Conservation (phyloP, 1,140 invertebrate species). For the Coptotermes formosanus region DNA sequence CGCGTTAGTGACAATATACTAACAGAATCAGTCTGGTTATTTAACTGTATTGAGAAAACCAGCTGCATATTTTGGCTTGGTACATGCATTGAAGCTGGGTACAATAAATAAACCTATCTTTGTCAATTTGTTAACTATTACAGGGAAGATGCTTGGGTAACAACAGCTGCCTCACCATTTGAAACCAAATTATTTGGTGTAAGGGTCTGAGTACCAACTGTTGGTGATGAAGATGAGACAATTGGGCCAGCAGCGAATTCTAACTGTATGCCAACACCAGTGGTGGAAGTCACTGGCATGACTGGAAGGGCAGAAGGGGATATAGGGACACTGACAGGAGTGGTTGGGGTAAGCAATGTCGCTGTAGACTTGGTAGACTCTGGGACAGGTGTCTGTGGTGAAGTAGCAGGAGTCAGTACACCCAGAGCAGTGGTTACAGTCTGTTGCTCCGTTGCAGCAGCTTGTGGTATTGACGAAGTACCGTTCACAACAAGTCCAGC, state of each 20-base stretch:
- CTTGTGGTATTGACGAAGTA: constrained; percentile 5
- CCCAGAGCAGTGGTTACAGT: constrained; percentile 45
- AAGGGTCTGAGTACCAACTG: neutral
- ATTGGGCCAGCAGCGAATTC: neutral
- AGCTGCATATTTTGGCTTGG: neutral
- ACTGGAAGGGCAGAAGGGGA: neutral
- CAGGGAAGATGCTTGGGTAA: neutral
- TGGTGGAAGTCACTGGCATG: neutral
- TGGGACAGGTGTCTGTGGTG: constrained; percentile 41
- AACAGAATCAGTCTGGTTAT: no score
- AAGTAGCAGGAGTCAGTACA: constrained; percentile 54
- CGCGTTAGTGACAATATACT: no score
- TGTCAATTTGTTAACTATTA: neutral
- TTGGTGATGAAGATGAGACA: neutral
- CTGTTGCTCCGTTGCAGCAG: constrained; percentile 43
- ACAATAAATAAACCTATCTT: neutral
- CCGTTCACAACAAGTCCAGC: constrained; percentile 1
- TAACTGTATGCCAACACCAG: neutral
- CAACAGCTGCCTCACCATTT: neutral
- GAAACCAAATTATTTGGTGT: neutral
- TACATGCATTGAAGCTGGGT: neutral
- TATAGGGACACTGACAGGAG: neutral
- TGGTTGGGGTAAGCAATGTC: neutral
- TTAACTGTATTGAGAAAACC: neutral
- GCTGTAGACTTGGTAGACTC: neutral